Base-by-base conservation (phyloP, 1,140 invertebrate genomes). In the Macrosteles quadrilineatus region DNA sequence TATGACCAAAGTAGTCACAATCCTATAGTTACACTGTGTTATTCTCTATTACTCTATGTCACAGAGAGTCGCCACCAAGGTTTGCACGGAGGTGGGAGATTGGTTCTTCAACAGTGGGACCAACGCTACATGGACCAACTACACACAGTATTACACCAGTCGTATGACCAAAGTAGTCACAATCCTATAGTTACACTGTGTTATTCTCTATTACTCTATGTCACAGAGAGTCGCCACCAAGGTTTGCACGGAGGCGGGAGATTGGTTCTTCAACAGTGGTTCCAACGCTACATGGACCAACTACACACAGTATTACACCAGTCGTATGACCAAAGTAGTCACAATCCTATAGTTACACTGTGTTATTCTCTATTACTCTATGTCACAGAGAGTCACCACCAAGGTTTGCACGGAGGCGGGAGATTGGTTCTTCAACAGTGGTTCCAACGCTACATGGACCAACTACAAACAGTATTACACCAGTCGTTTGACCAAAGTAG, bases 201-300 rank as follows among this genome's bases (percentile, higher is more conserved):
- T n/a, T n/a, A n/a, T n/a, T n/a, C n/a, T n/a, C n/a, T n/a, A n/a
- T n/a, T 25, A 2, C n/a, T 17, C 71, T 67, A 62, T 72, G 70
- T 77, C 78, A 71, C 69, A 87, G 87, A 81, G 78, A 1, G 80
- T 80, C 62, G 87, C 85, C 1, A 85, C 83, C 0, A 84, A 79
- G 72, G 78, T 82, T 65, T 90, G 88, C 73, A 81, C 82, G 72
- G 53, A 75, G 17, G 78, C 85, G 67, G 87, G 87, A 1, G 78
- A 81, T 12, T 90, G 88, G 88, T 87, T 80, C 70, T 77, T 78
- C 69, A 81, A 78, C 53, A 47, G 72, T 2, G 76, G 79, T 29
- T 76, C 74, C 1, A 83, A 84, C 50, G 75, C 59, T 30, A 81
- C 80, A 2, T 88, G 87, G 86, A 85, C 83, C 53, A 87, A 90